Conservation (phyloP, 2,113 vertebrate species). For the Thermophis baileyi region DNA sequence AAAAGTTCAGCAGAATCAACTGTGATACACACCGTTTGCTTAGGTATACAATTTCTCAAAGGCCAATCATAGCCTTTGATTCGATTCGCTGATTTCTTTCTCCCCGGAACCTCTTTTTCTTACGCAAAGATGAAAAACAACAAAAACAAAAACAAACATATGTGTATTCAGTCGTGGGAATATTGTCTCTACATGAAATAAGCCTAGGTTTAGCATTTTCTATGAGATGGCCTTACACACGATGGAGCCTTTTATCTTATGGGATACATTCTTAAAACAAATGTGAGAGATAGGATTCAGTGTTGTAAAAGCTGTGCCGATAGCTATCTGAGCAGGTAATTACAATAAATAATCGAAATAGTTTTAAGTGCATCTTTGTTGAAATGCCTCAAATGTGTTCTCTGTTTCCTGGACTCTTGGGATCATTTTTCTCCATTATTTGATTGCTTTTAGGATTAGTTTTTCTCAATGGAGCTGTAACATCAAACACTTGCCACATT, state of each 20-base stretch:
- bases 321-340: not conserved
- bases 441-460: not conserved
- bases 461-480: not conserved
- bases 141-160: not conserved
- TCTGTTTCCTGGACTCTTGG: not conserved
- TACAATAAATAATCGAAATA: slow-evolving; percentile 9
- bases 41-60: not conserved
- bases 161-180: not conserved
- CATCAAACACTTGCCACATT: not conserved
- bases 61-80: not conserved
- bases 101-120: not conserved
- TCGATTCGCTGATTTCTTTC: not conserved
- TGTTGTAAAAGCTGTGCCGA: not conserved
- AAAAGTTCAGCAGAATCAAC: not conserved
- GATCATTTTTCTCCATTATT: not conserved
- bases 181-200: not conserved
- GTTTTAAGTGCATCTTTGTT: not conserved
- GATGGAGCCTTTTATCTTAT: not conserved
- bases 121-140: not conserved
- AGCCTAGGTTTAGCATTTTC: not conserved
- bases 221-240: not conserved
- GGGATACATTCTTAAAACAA: not conserved
- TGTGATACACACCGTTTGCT: not conserved
- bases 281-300: not conserved
- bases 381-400: not conserved